A percentile compares a stretch with the other conserved stretches of the same genome.
Conservation (phyloP, 2,113 vertebrate genomes). For the Cyphomyrus discorhynchus region DNA sequence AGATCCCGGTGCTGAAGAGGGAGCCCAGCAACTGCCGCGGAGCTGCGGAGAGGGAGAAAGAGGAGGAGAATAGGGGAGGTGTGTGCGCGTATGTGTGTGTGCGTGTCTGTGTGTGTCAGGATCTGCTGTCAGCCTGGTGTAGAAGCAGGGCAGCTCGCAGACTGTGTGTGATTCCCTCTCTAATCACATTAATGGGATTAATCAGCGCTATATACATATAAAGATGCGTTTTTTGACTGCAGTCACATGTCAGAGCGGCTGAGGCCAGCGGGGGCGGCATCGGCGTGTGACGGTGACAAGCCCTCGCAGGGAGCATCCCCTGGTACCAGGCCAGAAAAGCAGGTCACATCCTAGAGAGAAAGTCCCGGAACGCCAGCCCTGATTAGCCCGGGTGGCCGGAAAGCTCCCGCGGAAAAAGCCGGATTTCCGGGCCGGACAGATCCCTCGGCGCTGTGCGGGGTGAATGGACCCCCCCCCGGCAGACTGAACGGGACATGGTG, state of each 20-base stretch:
- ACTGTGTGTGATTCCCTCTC: conserved; percentile 56
- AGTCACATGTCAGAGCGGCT: conserved; percentile 71
- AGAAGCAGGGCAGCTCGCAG: conserved; percentile 39
- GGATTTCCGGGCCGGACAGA: background rate
- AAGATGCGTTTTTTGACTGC: conserved; percentile 31
- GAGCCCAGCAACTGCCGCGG: background rate
- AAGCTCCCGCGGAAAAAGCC: background rate
- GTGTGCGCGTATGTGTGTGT: background rate
- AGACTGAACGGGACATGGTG: background rate
- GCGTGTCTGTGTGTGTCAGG: background rate
- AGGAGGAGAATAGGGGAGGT: background rate
- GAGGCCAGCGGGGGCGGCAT: conserved; percentile 68
- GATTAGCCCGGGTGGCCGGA: background rate
- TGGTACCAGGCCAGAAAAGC: conserved; percentile 14
- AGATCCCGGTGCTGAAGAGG: conserved; percentile 77
- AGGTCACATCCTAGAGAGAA: conserved; percentile 19
- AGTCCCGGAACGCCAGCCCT: conserved; percentile 1
- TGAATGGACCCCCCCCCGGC: background rate
- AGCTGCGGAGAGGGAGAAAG: background rate
- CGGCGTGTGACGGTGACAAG: conserved; percentile 3
- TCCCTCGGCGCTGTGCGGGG: background rate
- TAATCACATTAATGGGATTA: conserved; percentile 80
- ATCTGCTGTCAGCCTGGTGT: conserved; percentile 30
- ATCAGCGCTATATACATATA: conserved; percentile 64
- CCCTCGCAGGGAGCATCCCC: background rate